These are phyloP conservation scores for Montipora capricornis DNA, from an alignment of 64 coral and sea anemone genomes.

Conservation along the genomic window DNA sequence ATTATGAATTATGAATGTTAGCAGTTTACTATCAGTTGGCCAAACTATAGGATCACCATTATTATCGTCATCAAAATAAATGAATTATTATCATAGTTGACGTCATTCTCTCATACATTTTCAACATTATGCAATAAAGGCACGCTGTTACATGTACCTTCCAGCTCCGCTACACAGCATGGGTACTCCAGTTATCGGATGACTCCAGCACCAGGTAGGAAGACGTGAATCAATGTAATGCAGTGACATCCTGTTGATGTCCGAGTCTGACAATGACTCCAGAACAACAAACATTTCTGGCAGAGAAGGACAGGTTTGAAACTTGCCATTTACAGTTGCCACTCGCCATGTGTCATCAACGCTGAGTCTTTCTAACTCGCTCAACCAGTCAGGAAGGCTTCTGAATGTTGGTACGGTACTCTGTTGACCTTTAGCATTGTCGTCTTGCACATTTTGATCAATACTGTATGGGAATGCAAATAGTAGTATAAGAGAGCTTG, in stretches of 20 bases:
- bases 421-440: not conserved
- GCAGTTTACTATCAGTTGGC: no score
- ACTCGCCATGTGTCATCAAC: slow-evolving; percentile 97
- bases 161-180: slow-evolving; percentile 91
- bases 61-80: no score
- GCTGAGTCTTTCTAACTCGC: slow-evolving; percentile 79
- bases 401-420: slow-evolving; percentile 80
- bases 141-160: slow-evolving; percentile 38
- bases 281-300: slow-evolving; percentile 86
- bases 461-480: slow-evolving; percentile 92
- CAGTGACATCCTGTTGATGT: slow-evolving; percentile 90
- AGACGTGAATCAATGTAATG: slow-evolving; percentile 93
- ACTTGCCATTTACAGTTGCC: slow-evolving; percentile 83
- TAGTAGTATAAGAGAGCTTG: slow-evolving; percentile 77
- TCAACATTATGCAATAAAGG: not conserved
- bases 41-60: no score
- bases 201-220: slow-evolving; percentile 98
- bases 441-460: not conserved
- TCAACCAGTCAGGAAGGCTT: slow-evolving; percentile 86
- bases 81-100: no score
- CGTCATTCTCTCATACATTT: no score
- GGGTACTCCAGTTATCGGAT: slow-evolving; percentile 83
- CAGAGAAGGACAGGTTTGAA: slow-evolving; percentile 84
- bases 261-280: slow-evolving; percentile 81
- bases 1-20: no score